Evolutionary conservation across 1,140 invertebrate species (phyloP).

Genomic region (Caenorhabditis tropicalis): DNA sequence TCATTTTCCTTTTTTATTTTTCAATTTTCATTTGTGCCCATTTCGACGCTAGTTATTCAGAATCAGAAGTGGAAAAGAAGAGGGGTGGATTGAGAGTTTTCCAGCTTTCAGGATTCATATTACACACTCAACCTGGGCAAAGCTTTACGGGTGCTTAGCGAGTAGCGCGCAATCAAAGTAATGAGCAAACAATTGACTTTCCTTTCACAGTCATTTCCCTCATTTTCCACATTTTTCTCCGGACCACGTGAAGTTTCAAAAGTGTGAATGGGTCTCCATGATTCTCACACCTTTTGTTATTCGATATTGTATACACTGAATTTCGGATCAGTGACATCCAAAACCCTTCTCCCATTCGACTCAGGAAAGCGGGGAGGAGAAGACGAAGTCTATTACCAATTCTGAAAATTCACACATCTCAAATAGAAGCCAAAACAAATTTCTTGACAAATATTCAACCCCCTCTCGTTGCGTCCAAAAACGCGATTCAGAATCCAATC

Average conservation of each 20-base stretch:
- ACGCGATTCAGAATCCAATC: slow-evolving; percentile 40
- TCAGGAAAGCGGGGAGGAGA: not conserved
- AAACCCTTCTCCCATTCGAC: not conserved
- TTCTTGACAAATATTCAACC: slow-evolving; percentile 33
- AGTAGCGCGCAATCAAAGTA: slow-evolving; percentile 39
- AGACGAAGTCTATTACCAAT: slow-evolving; percentile 33
- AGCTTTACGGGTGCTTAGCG: not conserved
- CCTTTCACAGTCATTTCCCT: not conserved
- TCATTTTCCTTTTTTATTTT: slow-evolving; percentile 7
- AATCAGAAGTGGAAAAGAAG: slow-evolving; percentile 13
- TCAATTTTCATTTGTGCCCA: not conserved
- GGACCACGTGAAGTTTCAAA: not conserved
- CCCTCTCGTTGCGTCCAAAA: too few relatives aligned
- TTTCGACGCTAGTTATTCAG: not conserved
- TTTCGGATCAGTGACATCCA: slow-evolving; percentile 43
- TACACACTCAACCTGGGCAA: slow-evolving; percentile 37
- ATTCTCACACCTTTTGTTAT: slow-evolving; percentile 11
- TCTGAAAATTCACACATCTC: slow-evolving; percentile 43
- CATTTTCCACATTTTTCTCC: not conserved
- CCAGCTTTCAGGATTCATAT: slow-evolving; percentile 35
- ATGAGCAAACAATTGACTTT: slow-evolving; percentile 39
- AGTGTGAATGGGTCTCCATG: not conserved
- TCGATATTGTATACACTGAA: slow-evolving; percentile 30
- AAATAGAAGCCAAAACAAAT: slow-evolving; percentile 40
- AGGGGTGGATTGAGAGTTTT: slow-evolving; percentile 8